A percentile compares a stretch with the other conserved stretches of the same genome.
Evolutionary conservation across 2,797 vertebrate genomes (phyloP).

Genomic region (Harpagifer antarcticus): DNA sequence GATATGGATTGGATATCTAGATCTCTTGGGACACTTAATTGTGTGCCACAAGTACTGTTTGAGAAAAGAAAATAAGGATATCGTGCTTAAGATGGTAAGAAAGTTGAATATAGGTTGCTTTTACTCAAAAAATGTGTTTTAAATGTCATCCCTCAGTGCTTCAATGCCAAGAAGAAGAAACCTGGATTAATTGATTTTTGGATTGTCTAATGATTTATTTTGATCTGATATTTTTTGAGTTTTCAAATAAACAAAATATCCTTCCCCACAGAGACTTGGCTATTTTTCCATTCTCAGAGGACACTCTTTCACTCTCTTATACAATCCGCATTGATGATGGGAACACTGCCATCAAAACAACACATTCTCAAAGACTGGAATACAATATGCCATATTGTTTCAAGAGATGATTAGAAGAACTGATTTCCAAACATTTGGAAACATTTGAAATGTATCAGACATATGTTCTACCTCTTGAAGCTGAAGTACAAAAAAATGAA

Average conservation of each 20-base stretch:
- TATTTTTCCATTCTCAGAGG: slow-evolving; percentile 19
- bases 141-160: background rate
- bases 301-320: slow-evolving; percentile 4
- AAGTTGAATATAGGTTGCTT: background rate
- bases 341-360: slow-evolving; percentile 7
- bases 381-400: background rate
- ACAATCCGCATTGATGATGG: slow-evolving; percentile 24
- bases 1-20: slow-evolving; percentile 1
- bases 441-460: background rate
- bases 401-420: background rate
- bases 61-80: no score
- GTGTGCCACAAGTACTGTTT: no score
- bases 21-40: slow-evolving; percentile 2
- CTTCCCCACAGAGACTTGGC: background rate
- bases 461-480: background rate
- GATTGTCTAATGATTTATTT: slow-evolving; percentile 5
- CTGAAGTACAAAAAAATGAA: background rate
- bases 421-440: slow-evolving; percentile 1
- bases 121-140: background rate
- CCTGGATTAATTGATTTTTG: background rate
- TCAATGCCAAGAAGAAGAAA: background rate
- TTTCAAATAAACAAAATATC: background rate
- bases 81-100: background rate
- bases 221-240: slow-evolving; percentile 3
- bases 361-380: background rate